These are phyloP conservation scores for Aplochiton taeniatus DNA, from an alignment of 2,797 vertebrate species.

Conservation along the genomic window DNA sequence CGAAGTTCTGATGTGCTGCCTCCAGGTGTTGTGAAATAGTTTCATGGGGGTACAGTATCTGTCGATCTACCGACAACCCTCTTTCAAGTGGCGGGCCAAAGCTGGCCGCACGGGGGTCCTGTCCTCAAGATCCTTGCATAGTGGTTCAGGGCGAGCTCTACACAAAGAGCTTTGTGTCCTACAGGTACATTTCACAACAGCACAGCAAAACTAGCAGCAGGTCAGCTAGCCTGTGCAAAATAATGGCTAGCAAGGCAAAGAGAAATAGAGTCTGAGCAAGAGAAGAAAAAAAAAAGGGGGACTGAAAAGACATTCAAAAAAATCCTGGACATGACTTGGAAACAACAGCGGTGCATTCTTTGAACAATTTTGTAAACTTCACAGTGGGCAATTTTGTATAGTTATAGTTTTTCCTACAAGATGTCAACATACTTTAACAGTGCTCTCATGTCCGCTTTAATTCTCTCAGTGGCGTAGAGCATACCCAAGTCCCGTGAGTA, in stretches of 20 bases:
- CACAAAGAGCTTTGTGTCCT: conserved; percentile 65
- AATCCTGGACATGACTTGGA: too few species aligned
- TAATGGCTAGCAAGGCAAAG: not conserved
- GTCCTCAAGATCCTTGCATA: conserved; percentile 21
- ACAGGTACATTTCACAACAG: conserved; percentile 62
- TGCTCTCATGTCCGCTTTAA: conserved; percentile 9
- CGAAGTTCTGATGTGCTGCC: conserved; percentile 56
- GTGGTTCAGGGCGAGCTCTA: conserved; percentile 19
- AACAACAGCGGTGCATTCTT: not conserved
- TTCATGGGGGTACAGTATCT: conserved; percentile 70
- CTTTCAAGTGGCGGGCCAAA: conserved; percentile 5
- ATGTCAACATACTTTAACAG: conserved; percentile 2
- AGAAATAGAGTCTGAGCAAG: too few species aligned
- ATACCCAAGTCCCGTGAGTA: conserved; percentile 26
- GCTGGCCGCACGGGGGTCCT: conserved; percentile 28
- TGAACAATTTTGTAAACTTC: not conserved
- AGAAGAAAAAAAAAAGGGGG: conserved; percentile 4
- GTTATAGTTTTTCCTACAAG: not conserved
- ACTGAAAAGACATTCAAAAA: conserved; percentile 9
- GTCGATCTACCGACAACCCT: conserved; percentile 49
- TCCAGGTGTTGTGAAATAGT: conserved; percentile 79
- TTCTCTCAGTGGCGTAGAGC: conserved; percentile 23
- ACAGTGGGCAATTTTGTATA: conserved; percentile 1
- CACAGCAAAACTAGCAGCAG: conserved; percentile 60
- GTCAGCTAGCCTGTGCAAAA: conserved; percentile 32